Base-by-base conservation (phyloP, 2,888 invertebrate species). In the Orthosia cruda region DNA sequence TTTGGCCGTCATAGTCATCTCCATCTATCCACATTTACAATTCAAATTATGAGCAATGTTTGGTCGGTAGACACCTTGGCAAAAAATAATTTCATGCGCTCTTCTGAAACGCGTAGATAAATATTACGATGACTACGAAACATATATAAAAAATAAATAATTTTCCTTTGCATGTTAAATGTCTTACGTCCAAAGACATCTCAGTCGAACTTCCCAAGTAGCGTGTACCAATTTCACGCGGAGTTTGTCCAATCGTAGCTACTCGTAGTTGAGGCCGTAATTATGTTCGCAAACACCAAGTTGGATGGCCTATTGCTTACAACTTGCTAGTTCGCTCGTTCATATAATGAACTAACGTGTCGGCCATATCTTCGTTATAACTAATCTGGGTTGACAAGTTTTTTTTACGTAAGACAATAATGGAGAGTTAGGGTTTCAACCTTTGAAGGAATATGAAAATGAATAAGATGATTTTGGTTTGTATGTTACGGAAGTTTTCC, bases 221-320 rank as follows among this genome's bases (percentile, higher is more conserved):
- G 88, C 91, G 89, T 91, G 92, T 92, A 92, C 90, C 92, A 93
- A 93, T 93, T 93, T 93, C 93, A 92, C 90, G 90, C 90, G 85
- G 88, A 88, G 89, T 90, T 91, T 91, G 90, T 88, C 89, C 91
- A 91, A 93, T 93, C 89, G 91, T 88, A 90, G 90, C 87, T 86
- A 40, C 40, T 40, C 40, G 40, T 40, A 86, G 87, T 86, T 84
- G 87, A 89, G 87, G 82, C 87, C 89, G 90, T 93, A 93, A 94
- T 93, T 94, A 93, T 92, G 92, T 93, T 91, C 88, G 89, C 92
- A 92, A 93, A 93, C 93, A 93, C 87, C 87, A 90, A 90, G 77
- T 91, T 88, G 54, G 81, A 70, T 81, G 74, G 73, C 61, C 87
- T 81, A 84, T 76, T 81, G 82, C 89, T 85, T 71, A 77, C 61